Evolutionary conservation across 2,113 vertebrate species (phyloP).

Genomic region (Nerophis ophidion): DNA sequence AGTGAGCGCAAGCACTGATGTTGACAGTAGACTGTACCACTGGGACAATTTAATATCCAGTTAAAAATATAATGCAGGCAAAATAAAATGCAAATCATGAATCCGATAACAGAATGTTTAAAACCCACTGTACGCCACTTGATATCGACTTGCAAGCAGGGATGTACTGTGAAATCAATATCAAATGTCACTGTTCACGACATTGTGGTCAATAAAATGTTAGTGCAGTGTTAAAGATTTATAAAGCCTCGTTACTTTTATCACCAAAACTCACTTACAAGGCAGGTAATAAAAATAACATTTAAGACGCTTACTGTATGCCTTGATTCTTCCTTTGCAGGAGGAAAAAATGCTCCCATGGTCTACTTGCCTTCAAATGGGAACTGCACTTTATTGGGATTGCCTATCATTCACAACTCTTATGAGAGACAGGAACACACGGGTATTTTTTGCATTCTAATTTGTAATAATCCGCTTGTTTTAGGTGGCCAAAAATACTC

Average conservation of each 20-base stretch:
- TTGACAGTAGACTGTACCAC: not conserved
- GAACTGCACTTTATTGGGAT: too few species aligned
- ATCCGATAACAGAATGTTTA: not conserved
- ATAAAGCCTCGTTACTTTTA: conserved; percentile 4
- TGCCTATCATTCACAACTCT: too few species aligned
- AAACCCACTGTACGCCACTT: not conserved
- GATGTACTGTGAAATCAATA: not conserved
- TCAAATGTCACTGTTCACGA: not conserved
- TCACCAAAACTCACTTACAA: not conserved
- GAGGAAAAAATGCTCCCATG: too few species aligned
- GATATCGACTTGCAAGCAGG: not conserved
- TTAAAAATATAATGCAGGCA: not conserved
- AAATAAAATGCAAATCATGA: not conserved
- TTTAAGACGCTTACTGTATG: conserved; percentile 6
- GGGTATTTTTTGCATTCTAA: too few species aligned
- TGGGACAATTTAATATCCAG: conserved; percentile 4
- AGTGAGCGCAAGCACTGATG: conserved; percentile 2
- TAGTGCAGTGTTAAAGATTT: conserved; percentile 1
- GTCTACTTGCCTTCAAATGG: too few species aligned
- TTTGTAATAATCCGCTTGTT: too few species aligned
- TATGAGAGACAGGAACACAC: too few species aligned
- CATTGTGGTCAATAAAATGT: not conserved
- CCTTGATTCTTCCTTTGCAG: too few species aligned
- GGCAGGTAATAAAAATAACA: not conserved
- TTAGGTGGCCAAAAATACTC: too few species aligned